Base-by-base conservation (phyloP, 2,113 vertebrate genomes). In the Actenoides hombroni region DNA sequence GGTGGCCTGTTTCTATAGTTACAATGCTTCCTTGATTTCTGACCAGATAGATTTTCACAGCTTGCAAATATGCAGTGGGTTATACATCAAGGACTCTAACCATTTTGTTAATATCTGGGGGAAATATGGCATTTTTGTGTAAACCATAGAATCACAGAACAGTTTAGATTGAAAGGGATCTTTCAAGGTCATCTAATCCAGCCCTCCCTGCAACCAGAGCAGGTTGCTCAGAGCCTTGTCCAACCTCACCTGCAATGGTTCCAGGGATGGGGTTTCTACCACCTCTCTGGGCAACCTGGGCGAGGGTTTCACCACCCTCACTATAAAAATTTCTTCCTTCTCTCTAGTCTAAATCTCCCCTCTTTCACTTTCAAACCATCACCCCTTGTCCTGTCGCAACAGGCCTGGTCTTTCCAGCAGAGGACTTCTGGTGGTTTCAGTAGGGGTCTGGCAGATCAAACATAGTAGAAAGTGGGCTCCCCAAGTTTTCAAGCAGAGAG, bases 1-100 rank as follows among this genome's bases (percentile, higher is more conserved):
- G 64, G 63, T 94, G 73, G 8, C 31, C n/a, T 70, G 92, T 94
- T 96, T 94, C 90, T 96, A 60, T 88, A 96, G 93, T 81, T 91
- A 83, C 73, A 85, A 20, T 44, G 16, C 35, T 83, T 64, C 37
- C 79, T 78, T 57, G 59, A 25, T 49, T 91, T 94, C 85, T 90
- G 90, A 74, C 90, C 73, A n/a, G 75, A 44, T 76, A 35, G 46
- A 51, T 92, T 92, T 93, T 91, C 68, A 59, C 46, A 60, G 75
- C 71, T 67, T 88, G 75, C 77, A 88, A 88, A 90, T 92, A 53
- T 37, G 46, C 59, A 63, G 25, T 46, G 51, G 19, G 46, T 94
- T 93, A 33, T 63, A 51, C 69, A 73, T 82, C 86, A 79, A 12
- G 73, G 86, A 42, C 57, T 53, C 54, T 73, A 83, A 5, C 54